These are phyloP conservation scores for Selenia dentaria DNA, from an alignment of 2,888 invertebrate species.

Conservation along the genomic window DNA sequence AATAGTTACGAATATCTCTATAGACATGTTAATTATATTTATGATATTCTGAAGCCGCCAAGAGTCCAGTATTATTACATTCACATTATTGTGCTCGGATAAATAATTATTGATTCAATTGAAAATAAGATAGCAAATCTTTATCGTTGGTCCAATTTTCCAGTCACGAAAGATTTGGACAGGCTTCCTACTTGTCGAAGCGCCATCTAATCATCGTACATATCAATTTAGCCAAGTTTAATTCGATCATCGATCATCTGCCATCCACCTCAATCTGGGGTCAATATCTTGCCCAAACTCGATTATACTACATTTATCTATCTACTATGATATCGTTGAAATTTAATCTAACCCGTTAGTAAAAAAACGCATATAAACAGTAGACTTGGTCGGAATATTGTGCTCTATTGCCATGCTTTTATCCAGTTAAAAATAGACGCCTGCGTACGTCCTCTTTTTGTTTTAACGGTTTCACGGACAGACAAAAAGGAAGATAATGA, in stretches of 20 bases:
- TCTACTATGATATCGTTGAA: constrained; percentile 55
- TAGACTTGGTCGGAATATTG: constrained; percentile 24
- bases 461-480: constrained; percentile 29
- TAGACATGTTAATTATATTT: no score
- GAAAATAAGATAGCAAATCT: constrained; percentile 10
- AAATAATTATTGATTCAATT: neutral
- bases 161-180: constrained; percentile 44
- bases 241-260: constrained; percentile 75
- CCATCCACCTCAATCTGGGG: constrained; percentile 67
- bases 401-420: constrained; percentile 33
- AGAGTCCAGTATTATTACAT: no score
- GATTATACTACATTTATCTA: constrained; percentile 51
- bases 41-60: no score
- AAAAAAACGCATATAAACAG: constrained; percentile 41
- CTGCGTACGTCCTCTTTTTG: constrained; percentile 11
- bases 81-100: no score
- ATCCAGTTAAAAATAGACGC: constrained; percentile 20
- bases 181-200: constrained; percentile 56
- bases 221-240: constrained; percentile 65
- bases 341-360: constrained; percentile 68
- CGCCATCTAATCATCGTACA: constrained; percentile 69
- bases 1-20: no score
- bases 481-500: constrained; percentile 55
- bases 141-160: constrained; percentile 47
- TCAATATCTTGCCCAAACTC: constrained; percentile 76